Conservation (phyloP, 2,113 vertebrate genomes). For the Clarias gariepinus region DNA sequence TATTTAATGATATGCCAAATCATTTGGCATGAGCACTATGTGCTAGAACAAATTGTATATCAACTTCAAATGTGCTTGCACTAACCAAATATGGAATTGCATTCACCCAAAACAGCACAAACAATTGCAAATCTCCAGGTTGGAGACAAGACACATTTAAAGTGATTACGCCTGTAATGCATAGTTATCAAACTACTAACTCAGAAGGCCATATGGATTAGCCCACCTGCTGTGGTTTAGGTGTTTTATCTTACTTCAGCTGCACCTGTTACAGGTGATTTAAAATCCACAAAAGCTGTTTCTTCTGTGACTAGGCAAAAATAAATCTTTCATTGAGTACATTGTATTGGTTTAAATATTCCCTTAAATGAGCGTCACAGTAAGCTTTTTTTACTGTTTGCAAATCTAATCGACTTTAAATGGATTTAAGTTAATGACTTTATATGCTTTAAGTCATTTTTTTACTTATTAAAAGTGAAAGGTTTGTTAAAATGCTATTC, state of each 20-base stretch:
- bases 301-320: constrained; percentile 15
- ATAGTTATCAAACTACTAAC: background rate
- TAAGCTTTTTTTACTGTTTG: background rate
- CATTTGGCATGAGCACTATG: background rate
- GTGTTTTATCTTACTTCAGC: constrained; percentile 37
- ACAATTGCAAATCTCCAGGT: background rate
- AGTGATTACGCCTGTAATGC: background rate
- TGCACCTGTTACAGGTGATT: constrained; percentile 44
- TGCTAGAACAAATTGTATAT: background rate
- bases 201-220: constrained; percentile 13
- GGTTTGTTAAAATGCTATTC: background rate
- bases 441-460: background rate
- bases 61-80: background rate
- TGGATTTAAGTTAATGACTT: background rate
- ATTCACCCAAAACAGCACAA: background rate
- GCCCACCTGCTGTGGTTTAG: constrained; percentile 33
- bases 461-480: background rate
- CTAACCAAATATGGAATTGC: background rate
- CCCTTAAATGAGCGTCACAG: background rate
- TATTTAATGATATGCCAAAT: constrained; percentile 44
- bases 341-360: background rate
- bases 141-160: background rate
- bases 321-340: background rate
- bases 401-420: background rate
- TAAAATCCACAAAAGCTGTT: constrained; percentile 14